Conservation (phyloP, 1,140 invertebrate genomes). For the Dinothrombium tinctorium region DNA sequence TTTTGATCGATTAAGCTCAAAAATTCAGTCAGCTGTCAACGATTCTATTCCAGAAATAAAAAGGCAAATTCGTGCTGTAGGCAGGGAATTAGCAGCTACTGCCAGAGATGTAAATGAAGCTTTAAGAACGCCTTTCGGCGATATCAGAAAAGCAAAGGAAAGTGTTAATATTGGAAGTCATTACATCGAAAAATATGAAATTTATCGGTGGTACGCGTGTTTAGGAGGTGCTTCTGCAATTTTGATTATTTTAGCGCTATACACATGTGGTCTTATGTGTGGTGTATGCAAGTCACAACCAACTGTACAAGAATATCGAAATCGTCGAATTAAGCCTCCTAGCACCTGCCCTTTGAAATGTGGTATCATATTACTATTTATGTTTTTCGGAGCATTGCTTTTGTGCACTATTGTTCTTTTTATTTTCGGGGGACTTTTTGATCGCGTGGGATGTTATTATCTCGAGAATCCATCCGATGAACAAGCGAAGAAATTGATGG, state of each 20-base stretch:
- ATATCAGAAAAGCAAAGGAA: conserved; percentile 1
- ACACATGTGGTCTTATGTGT: conserved; percentile 8
- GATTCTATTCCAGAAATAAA: conserved; percentile 10
- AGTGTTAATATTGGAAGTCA: background rate
- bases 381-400: conserved; percentile 6
- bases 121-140: background rate
- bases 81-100: conserved; percentile 3
- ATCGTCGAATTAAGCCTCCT: conserved; percentile 5
- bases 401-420: conserved; percentile 7
- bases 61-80: conserved; percentile 5
- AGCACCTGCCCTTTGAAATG: conserved; percentile 4
- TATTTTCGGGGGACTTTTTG: conserved; percentile 6
- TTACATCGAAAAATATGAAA: conserved; percentile 8
- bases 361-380: conserved; percentile 9
- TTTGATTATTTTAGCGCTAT: conserved; percentile 6
- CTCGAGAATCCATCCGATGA: conserved; percentile 8
- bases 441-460: conserved; percentile 9
- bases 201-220: conserved; percentile 6
- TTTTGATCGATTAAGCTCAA: conserved; percentile 8
- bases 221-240: conserved; percentile 3
- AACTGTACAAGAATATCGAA: conserved; percentile 6
- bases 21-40: conserved; percentile 11
- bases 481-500: conserved; percentile 5
- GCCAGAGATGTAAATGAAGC: conserved; percentile 8
- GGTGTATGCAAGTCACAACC: conserved; percentile 11